Evolutionary conservation across 2,113 vertebrate species (phyloP).

Genomic region (Anarhynchus alexandrinus): DNA sequence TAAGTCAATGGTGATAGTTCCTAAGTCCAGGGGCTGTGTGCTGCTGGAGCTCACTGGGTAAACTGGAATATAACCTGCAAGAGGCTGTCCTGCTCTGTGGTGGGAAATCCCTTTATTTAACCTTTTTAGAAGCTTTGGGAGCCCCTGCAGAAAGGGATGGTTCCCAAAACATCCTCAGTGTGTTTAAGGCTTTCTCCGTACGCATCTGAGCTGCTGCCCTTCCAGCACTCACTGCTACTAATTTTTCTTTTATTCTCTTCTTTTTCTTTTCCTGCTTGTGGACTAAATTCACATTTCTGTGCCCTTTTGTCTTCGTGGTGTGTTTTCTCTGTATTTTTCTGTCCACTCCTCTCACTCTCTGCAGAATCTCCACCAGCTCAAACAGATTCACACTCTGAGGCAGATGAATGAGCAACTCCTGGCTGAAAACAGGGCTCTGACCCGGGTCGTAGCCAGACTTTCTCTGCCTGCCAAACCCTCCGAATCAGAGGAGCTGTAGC

Average conservation of each 20-base stretch:
- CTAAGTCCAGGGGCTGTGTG: neutral
- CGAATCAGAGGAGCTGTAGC: constrained; percentile 90
- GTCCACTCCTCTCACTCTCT: constrained; percentile 73
- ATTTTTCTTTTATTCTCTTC: constrained; percentile 8
- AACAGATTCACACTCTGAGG: constrained; percentile 88
- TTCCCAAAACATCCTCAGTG: neutral
- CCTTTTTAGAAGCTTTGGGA: neutral
- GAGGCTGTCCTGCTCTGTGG: neutral
- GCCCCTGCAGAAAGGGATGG: neutral
- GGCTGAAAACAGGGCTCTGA: constrained; percentile 94
- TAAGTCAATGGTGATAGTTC: neutral
- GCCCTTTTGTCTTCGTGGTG: constrained; percentile 55
- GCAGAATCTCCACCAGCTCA: constrained; percentile 90
- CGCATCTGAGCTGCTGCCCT: neutral
- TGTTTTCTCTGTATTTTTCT: constrained; percentile 66
- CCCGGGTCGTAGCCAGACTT: constrained; percentile 87
- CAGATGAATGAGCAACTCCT: constrained; percentile 88
- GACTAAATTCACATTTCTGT: constrained; percentile 62
- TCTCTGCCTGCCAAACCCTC: constrained; percentile 83
- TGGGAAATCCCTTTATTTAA: neutral
- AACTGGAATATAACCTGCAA: neutral
- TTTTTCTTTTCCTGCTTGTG: constrained; percentile 4
- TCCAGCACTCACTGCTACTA: constrained; percentile 14
- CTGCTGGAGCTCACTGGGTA: neutral
- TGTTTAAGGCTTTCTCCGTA: neutral